phyloP scores from a whole-genome alignment of 2,888 invertebrate species.

The Ommatoiulus sabulosus region DNA sequence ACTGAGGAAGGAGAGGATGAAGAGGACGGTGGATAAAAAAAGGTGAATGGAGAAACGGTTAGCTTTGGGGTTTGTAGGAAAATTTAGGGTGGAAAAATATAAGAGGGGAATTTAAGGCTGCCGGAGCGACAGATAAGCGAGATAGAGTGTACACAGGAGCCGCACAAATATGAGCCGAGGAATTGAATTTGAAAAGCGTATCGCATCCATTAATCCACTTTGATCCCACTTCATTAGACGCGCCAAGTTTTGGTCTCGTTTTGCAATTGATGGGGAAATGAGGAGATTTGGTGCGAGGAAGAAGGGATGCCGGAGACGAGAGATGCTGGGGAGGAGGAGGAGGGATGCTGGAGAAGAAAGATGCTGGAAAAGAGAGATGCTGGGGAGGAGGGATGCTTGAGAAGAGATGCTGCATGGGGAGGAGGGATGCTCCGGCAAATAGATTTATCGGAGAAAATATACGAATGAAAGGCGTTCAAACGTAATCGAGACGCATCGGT shows the following conservation, averaged over 20 bases:
- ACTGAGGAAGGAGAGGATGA: not conserved
- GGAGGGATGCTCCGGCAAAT: too few species aligned
- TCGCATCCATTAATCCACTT: not conserved
- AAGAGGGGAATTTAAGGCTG: too few species aligned
- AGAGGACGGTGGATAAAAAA: too few species aligned
- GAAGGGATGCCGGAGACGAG: too few species aligned
- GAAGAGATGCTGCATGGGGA: too few species aligned
- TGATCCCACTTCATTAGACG: slow-evolving; percentile 1
- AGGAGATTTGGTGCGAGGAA: too few species aligned
- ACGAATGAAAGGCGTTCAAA: too few species aligned
- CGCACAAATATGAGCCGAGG: not conserved
- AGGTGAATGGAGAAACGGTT: not conserved
- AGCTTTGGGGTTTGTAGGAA: not conserved
- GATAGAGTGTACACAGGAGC: not conserved
- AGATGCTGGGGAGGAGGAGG: not conserved
- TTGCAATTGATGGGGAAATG: not conserved
- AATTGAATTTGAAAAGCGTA: slow-evolving; percentile 1
- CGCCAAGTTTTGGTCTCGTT: not conserved
- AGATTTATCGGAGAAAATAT: too few species aligned
- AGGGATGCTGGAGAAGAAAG: too few species aligned
- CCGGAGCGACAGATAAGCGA: not conserved
- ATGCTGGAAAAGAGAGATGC: too few species aligned
- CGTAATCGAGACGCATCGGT: too few species aligned
- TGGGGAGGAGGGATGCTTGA: too few species aligned
- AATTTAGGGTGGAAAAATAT: not conserved